phyloP scores from a whole-genome alignment of 2,113 vertebrate species.

The Genyomyrus donnyi region DNA sequence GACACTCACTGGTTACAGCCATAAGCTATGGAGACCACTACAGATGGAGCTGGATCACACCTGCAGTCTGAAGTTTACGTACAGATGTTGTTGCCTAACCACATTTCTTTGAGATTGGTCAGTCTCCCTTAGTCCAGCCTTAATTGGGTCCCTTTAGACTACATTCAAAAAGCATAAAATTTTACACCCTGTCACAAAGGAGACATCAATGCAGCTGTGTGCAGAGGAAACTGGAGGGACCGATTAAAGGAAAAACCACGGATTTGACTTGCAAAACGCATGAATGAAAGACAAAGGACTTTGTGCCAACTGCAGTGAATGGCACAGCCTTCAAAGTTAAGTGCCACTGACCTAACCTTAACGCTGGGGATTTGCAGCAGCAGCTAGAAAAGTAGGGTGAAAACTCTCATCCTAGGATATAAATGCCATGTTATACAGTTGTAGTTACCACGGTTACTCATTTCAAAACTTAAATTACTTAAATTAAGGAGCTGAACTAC shows the following conservation, averaged over 20 bases:
- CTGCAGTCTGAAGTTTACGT: not conserved
- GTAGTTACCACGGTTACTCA: slow-evolving; percentile 6
- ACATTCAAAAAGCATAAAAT: not conserved
- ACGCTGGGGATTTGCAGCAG: too few species aligned
- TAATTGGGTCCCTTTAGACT: not conserved
- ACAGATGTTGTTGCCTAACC: not conserved
- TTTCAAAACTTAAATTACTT: not conserved
- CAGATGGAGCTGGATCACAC: not conserved
- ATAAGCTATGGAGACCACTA: not conserved
- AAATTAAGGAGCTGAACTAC: not conserved
- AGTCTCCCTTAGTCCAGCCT: not conserved
- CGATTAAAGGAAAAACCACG: not conserved
- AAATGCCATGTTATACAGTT: not conserved
- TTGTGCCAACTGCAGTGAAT: not conserved
- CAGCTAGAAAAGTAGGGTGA: not conserved
- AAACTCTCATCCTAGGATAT: not conserved
- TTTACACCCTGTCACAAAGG: not conserved
- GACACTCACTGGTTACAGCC: not conserved
- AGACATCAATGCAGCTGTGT: not conserved
- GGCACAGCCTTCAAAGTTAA: not conserved
- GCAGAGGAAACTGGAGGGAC: not conserved
- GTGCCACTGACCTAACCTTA: not conserved
- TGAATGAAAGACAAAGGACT: not conserved
- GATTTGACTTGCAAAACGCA: not conserved
- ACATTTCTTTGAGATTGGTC: not conserved